These are phyloP conservation scores for Heterodera schachtii DNA, from an alignment of 1,140 invertebrate species.

Conservation along the genomic window DNA sequence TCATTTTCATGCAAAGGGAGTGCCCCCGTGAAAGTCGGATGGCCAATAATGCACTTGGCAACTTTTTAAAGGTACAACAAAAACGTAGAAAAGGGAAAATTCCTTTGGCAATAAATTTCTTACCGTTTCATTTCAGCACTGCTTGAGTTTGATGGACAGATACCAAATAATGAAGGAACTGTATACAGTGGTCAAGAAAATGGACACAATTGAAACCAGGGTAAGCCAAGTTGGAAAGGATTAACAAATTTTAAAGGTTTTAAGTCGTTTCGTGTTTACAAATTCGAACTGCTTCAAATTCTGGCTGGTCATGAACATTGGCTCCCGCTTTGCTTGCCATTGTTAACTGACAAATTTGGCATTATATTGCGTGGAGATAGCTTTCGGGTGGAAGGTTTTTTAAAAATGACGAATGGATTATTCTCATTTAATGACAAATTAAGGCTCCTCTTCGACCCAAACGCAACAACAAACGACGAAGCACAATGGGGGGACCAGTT, in stretches of 20 bases:
- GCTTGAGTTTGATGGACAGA: constrained; percentile 87
- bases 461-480: not conserved
- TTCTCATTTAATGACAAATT: not conserved
- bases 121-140: constrained; percentile 73
- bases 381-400: constrained; percentile 6
- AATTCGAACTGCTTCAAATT: constrained; percentile 59
- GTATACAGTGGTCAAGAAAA: constrained; percentile 82
- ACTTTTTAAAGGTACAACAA: constrained; percentile 51
- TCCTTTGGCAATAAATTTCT: not conserved
- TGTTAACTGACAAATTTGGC: constrained; percentile 72
- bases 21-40: constrained; percentile 49
- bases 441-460: constrained; percentile 17
- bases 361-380: constrained; percentile 62
- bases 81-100: not conserved
- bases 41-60: constrained; percentile 57
- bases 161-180: constrained; percentile 86
- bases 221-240: constrained; percentile 49
- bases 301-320: constrained; percentile 70
- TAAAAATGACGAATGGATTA: not conserved
- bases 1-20: constrained; percentile 52
- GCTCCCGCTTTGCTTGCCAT: constrained; percentile 73
- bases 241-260: constrained; percentile 1
- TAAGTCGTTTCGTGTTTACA: constrained; percentile 54
- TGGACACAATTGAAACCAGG: constrained; percentile 77
- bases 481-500: constrained; percentile 28